A percentile compares a stretch with the other conserved stretches of the same genome.
Evolutionary conservation across 2,113 vertebrate species (phyloP).

Genomic region (Sinocyclocheilus grahami): DNA sequence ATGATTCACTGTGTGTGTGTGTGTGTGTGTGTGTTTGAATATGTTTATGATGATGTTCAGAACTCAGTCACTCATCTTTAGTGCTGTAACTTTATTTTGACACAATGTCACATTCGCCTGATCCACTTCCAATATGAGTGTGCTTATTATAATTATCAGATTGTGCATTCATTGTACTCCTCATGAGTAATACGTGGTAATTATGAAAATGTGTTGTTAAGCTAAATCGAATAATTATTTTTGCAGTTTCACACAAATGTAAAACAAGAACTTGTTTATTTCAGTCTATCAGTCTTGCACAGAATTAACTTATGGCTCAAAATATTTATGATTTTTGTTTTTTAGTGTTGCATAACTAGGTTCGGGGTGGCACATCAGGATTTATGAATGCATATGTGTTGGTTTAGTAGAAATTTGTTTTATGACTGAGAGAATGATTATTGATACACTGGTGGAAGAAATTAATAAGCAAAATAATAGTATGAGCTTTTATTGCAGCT

Average conservation of each 20-base stretch:
- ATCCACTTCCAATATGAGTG: conserved; percentile 11
- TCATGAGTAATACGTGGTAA: conserved; percentile 50
- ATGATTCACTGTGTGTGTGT: not conserved
- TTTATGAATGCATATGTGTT: not conserved
- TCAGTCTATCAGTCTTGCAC: not conserved
- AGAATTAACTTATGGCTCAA: not conserved
- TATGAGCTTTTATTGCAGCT: not conserved
- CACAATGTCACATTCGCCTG: conserved; percentile 33
- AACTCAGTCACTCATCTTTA: conserved; percentile 45
- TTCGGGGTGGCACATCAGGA: not conserved
- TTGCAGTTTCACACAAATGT: conserved; percentile 33
- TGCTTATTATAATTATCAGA: conserved; percentile 54
- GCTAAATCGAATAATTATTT: conserved; percentile 16
- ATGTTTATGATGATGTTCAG: conserved; percentile 25
- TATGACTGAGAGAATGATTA: not conserved
- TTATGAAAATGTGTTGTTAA: conserved; percentile 42
- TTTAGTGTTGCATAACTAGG: not conserved
- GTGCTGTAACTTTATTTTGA: conserved; percentile 52
- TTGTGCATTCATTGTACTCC: conserved; percentile 43
- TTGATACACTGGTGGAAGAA: not conserved
- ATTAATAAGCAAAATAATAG: not conserved
- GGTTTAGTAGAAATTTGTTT: not conserved
- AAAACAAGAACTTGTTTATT: not conserved
- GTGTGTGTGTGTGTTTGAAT: conserved; percentile 16
- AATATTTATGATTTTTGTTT: not conserved